These are phyloP conservation scores for Cyprinodon variegatus DNA, from an alignment of 2,113 vertebrate species.

Conservation along the genomic window DNA sequence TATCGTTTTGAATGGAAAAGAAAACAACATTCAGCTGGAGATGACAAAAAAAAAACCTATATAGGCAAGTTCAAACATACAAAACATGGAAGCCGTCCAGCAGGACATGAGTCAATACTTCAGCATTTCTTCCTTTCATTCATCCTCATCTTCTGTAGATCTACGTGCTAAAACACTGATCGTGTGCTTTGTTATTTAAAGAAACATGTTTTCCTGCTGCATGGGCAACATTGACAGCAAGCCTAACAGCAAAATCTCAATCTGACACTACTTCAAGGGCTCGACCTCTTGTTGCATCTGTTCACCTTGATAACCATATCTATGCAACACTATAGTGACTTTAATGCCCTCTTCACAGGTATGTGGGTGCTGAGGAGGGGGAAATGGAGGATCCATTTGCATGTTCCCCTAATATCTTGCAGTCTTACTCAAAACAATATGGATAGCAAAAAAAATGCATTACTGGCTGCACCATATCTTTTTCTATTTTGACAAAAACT, in stretches of 20 bases:
- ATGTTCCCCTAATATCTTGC: no score
- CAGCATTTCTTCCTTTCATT: slow-evolving; percentile 21
- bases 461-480: no score
- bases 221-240: slow-evolving; percentile 1
- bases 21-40: slow-evolving; percentile 27
- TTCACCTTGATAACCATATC: background rate
- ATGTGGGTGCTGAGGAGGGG: background rate
- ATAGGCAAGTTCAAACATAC: slow-evolving; percentile 27
- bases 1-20: slow-evolving; percentile 31
- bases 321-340: background rate
- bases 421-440: no score
- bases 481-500: no score
- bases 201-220: slow-evolving; percentile 30
- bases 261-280: no score
- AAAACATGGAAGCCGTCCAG: slow-evolving; percentile 35
- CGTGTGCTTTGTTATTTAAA: slow-evolving; percentile 8
- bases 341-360: background rate
- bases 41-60: background rate
- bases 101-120: slow-evolving; percentile 15
- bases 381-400: no score
- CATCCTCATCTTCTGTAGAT: slow-evolving; percentile 29
- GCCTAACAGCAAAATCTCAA: no score
- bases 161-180: slow-evolving; percentile 2
- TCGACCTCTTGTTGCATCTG: no score
- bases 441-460: no score